Evolutionary conservation across 64 coral and sea anemone genomes (phyloP).

Genomic region (Montipora sp.): DNA sequence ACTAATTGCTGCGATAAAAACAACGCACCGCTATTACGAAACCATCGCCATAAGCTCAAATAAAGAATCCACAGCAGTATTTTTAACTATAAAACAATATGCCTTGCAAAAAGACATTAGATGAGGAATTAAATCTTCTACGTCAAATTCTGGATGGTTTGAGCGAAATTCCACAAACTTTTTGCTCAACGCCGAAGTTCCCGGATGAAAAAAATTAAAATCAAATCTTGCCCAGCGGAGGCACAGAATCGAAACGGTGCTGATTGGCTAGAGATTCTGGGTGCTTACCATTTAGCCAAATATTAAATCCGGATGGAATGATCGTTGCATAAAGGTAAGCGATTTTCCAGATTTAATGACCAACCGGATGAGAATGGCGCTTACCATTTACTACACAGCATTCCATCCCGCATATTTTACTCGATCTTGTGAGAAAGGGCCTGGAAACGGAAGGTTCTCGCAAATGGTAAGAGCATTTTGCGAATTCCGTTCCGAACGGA

Average conservation of each 20-base stretch:
- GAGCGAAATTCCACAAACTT: constrained; percentile 81
- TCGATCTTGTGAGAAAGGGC: too few species aligned
- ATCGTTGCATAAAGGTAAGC: too few species aligned
- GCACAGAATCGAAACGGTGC: background rate
- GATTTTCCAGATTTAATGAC: too few species aligned
- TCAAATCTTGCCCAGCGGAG: constrained; percentile 46
- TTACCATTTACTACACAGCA: too few species aligned
- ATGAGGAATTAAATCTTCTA: constrained; percentile 25
- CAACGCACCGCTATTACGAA: constrained; percentile 42
- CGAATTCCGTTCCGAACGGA: too few species aligned
- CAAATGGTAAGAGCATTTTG: too few species aligned
- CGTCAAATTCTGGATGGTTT: constrained; percentile 44
- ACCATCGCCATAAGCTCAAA: constrained; percentile 16
- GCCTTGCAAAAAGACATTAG: constrained; percentile 45
- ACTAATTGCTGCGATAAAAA: constrained; percentile 33
- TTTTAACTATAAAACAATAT: constrained; percentile 6
- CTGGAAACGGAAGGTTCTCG: too few species aligned
- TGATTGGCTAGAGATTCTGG: constrained; percentile 2
- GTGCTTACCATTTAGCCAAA: too few species aligned
- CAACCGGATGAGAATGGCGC: too few species aligned
- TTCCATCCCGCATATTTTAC: too few species aligned
- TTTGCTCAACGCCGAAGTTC: constrained; percentile 18
- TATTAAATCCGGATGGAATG: too few species aligned
- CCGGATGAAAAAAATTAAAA: constrained; percentile 67
- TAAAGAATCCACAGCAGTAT: background rate